A percentile compares a stretch with the other conserved stretches of the same genome.
Conservation (phyloP, 2,888 invertebrate species). For the Cheilosia vernalis region DNA sequence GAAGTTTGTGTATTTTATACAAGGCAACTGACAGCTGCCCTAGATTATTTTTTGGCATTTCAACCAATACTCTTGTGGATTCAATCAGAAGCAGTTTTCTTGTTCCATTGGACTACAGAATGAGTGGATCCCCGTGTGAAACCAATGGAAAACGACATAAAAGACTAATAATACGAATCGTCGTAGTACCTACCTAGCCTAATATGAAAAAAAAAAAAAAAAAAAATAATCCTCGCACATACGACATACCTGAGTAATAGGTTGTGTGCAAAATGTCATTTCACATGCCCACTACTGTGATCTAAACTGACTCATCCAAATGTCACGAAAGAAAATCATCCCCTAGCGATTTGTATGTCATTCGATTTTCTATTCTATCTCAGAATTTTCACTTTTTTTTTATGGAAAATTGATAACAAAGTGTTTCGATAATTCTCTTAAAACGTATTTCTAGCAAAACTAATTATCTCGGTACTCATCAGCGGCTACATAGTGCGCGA, state of each 20-base stretch:
- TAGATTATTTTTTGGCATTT: too few relatives aligned
- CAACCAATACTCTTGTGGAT: too few relatives aligned
- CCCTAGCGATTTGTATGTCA: conserved; percentile 68
- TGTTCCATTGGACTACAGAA: too few relatives aligned
- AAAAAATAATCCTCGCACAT: not conserved
- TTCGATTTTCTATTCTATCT: conserved; percentile 68
- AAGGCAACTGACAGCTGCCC: too few relatives aligned
- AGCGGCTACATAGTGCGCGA: conserved; percentile 44
- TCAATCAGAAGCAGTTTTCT: too few relatives aligned
- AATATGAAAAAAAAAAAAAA: not conserved
- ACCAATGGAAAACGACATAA: too few relatives aligned
- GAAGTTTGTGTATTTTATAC: too few relatives aligned
- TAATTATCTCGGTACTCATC: conserved; percentile 20
- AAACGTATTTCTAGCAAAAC: conserved; percentile 24
- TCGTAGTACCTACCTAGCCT: too few relatives aligned
- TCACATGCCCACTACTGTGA: conserved; percentile 47
- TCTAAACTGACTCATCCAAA: conserved; percentile 68
- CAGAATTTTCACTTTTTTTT: conserved; percentile 64
- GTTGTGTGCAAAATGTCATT: conserved; percentile 3
- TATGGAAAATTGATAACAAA: conserved; percentile 68
- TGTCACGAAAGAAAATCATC: conserved; percentile 67
- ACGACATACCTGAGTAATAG: conserved; percentile 12
- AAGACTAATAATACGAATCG: too few relatives aligned
- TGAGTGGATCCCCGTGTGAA: too few relatives aligned
- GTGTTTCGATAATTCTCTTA: conserved; percentile 17